Conservation (phyloP, 2,797 vertebrate genomes). For the Smutsia temminckii region DNA sequence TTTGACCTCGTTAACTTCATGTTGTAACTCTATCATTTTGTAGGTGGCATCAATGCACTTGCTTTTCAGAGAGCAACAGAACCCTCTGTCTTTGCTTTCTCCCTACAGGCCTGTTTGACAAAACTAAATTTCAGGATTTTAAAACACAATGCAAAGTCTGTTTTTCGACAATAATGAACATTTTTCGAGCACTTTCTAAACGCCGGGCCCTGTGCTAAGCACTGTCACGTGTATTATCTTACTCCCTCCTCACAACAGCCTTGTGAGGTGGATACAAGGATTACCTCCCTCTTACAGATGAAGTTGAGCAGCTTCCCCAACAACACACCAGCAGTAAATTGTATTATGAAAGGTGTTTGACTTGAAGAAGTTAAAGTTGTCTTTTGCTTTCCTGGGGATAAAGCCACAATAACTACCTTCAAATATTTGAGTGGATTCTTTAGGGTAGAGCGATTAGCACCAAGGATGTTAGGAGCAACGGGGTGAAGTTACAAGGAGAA, state of each 20-base stretch:
- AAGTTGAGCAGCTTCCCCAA: background rate
- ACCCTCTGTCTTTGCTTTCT: background rate
- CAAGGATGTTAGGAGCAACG: background rate
- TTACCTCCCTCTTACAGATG: background rate
- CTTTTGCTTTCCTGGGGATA: background rate
- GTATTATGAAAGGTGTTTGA: background rate
- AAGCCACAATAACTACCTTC: background rate
- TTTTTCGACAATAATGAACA: background rate
- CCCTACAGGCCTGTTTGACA: background rate
- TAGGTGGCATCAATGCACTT: background rate
- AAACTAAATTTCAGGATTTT: background rate
- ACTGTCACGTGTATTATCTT: background rate
- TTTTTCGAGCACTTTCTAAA: background rate
- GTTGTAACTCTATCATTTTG: background rate
- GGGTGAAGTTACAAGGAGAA: background rate
- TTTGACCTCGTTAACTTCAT: background rate
- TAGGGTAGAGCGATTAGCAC: background rate
- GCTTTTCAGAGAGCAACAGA: slow-evolving; percentile 14
- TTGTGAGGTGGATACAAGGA: background rate
- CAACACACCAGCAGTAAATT: background rate
- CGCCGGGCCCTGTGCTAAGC: background rate
- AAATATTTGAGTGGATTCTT: background rate
- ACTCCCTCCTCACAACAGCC: background rate
- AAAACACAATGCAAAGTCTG: background rate
- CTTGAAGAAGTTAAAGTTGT: background rate